phyloP scores from a whole-genome alignment of 92 coral and sea anemone species.

The Porites lobata region DNA sequence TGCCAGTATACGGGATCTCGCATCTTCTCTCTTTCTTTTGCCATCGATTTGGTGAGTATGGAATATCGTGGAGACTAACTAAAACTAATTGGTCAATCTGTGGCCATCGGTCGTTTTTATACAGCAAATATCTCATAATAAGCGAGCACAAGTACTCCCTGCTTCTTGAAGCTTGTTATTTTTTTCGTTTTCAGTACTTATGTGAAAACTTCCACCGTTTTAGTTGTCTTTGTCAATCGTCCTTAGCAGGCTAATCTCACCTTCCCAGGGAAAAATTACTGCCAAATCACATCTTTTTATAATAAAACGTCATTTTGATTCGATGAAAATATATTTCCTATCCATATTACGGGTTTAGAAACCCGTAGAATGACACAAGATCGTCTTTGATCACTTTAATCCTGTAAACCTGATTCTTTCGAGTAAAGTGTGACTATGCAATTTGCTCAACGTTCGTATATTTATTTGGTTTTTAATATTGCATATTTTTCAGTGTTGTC shows the following conservation, averaged over 20 bases:
- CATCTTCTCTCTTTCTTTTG: neutral
- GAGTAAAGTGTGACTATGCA: neutral
- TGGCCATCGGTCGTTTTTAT: constrained; percentile 5
- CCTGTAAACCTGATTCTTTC: neutral
- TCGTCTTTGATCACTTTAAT: neutral
- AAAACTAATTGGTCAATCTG: neutral
- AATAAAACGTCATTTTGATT: neutral
- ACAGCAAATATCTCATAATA: neutral
- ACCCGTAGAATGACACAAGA: neutral
- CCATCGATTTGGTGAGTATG: constrained; percentile 47
- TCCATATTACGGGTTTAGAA: neutral
- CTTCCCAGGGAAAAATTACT: neutral
- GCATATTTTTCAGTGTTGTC: constrained; percentile 44
- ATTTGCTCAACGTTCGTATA: neutral
- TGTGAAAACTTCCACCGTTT: neutral
- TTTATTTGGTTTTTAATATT: neutral
- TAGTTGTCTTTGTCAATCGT: neutral
- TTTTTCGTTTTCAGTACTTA: neutral
- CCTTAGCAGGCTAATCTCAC: neutral
- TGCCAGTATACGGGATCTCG: constrained; percentile 27
- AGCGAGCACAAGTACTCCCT: neutral
- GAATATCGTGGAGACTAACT: neutral
- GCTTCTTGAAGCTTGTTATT: neutral
- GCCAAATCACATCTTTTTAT: neutral
- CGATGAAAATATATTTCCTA: no score